A percentile compares a stretch with the other conserved stretches of the same genome.
phyloP scores from a whole-genome alignment of 2,113 vertebrate genomes.

The Laterallus jamaicensis region DNA sequence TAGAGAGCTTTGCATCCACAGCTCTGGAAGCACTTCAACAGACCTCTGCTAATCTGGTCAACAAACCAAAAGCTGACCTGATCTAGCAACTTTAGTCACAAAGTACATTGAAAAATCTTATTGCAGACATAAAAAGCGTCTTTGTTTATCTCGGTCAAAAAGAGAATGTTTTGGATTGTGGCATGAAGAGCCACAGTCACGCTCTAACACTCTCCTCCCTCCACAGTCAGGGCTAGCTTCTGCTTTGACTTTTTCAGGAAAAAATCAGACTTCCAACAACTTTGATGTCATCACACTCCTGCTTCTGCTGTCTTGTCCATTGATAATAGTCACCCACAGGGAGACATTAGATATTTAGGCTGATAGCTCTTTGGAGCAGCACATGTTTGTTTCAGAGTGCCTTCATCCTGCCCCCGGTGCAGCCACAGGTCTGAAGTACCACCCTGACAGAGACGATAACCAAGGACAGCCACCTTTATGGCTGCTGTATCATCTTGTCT shows the following conservation, averaged over 20 bases:
- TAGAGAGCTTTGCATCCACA: neutral
- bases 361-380: neutral
- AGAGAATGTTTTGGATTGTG: neutral
- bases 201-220: neutral
- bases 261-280: neutral
- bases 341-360: neutral
- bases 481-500: neutral
- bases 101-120: neutral
- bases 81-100: neutral
- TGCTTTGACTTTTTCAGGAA: neutral
- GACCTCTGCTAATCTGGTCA: neutral
- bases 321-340: neutral
- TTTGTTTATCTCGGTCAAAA: neutral
- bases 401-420: neutral
- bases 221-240: neutral
- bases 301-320: neutral
- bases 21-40: neutral
- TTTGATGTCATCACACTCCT: neutral
- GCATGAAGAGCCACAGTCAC: neutral
- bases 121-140: neutral
- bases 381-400: neutral
- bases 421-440: neutral
- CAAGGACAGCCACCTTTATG: neutral
- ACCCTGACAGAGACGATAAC: neutral
- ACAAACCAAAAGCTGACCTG: neutral